Evolutionary conservation across 2,888 invertebrate genomes (phyloP), one percentile per base, ranked within the genome.

Genomic region (Palloptera scutellata): DNA sequence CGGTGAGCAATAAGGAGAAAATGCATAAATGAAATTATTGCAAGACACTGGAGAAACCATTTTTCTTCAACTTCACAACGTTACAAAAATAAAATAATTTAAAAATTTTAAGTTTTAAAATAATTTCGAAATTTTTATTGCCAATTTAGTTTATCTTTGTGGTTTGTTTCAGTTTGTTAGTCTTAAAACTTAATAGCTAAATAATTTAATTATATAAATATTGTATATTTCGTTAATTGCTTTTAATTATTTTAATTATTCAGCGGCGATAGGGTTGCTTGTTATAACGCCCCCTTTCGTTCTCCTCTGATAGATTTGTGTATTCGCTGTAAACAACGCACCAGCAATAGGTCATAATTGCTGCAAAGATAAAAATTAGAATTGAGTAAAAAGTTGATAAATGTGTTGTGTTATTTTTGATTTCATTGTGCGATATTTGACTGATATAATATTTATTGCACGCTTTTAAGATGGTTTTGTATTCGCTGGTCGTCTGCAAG

Each of bases 281-380:
- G 73, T 89, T 88, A 84, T 93, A 93, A n/a, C 91, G 87, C 55
- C 92, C 92, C 69, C 90, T 85, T 75, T 90, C 88, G 76, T 90
- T 90, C 68, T 90, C 89, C 75, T 92, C 92, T 72, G 90, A 89
- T 73, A 88, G 87, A 52, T 92, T 87, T 74, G 91, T 87, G 83
- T 92, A 94, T 83, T 92, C 92, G 79, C 93, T 94, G 87, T 91
- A 94, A 61, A 93, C 92, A 62, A 94, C 93, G 76, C 90, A 87
- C 94, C 94, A 94, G 82, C 93, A 88, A 85, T 93, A 95, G 64
- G 91, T 86, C 84, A 91, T 91, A 43, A 93, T 85, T 74, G 89
- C 94, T 94, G 88, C 57, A 89, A 90, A 30, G 52, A 19, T 40
- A 61, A 64, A 54, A 65, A 20, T 59, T 62, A 48, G 8, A 11